Conservation (phyloP, 2,113 vertebrate species). For the Semnornis frantzii region DNA sequence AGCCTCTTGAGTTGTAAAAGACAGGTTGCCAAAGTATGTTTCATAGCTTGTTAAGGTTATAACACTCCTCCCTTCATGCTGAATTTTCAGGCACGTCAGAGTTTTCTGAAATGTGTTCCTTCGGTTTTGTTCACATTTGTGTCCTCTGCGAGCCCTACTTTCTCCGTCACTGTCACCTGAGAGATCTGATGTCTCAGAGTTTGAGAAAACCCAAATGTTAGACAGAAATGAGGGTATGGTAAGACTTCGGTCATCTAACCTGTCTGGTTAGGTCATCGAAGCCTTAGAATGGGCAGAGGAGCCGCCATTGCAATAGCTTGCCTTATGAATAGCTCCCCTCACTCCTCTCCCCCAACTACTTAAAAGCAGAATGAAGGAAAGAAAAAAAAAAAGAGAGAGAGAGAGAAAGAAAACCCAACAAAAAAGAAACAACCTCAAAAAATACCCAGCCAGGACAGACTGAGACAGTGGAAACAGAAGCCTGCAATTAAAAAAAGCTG, state of each 20-base stretch:
- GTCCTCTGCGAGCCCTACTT: not conserved
- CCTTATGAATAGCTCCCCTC: not conserved
- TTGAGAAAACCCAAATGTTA: not conserved
- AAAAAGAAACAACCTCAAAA: not conserved
- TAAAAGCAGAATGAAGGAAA: not conserved
- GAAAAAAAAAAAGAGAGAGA: not conserved
- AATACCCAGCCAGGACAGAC: not conserved
- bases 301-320: not conserved
- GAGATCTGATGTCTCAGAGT: not conserved
- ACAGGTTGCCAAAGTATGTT: slow-evolving; percentile 17
- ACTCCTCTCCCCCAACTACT: not conserved
- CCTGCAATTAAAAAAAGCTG: not conserved
- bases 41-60: slow-evolving; percentile 16
- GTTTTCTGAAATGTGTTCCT: not conserved
- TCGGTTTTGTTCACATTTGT: not conserved
- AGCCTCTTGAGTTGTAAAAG: not conserved
- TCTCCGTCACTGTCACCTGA: not conserved
- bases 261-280: not conserved
- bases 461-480: not conserved
- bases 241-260: not conserved
- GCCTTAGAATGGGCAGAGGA: not conserved
- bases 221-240: not conserved
- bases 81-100: not conserved
- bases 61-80: not conserved
- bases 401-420: too few relatives aligned